Base-by-base conservation (phyloP, 2,888 invertebrate species). In the Phyto melanocephala region DNA sequence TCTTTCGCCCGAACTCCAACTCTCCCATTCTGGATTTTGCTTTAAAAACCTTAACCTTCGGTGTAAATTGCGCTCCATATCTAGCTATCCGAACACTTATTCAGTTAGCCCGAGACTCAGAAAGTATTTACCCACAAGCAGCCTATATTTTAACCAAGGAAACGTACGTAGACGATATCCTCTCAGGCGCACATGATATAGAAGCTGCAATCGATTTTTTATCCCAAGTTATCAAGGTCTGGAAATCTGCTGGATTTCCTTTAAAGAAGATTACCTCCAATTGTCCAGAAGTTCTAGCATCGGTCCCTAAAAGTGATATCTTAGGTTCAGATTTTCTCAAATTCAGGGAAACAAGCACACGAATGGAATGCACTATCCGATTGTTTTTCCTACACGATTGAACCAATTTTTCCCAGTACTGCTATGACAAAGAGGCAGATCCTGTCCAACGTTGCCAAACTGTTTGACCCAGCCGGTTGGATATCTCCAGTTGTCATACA, bases 391-490 rank as follows among this genome's bases (percentile, higher is more conserved):
- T 74, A 74, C 13, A 63, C 35, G 5, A 24, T 74, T 1, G 60
- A 60, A 0, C 22, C 50, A 5, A 17, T 10, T 22, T 3, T 0
- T 1, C 13, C 22, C 0, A 3, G 1, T 11, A 8, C 1, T 3
- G 7, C 24, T 1, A 50, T 50, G 1, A 60, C 71, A 0, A 71
- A 71, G 35, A 17, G 60, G 15, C 13, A 58, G 7, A 71, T 60
- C 11, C 35, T 70, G 8, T 70, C 47, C 1, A 45, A 40, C 0
- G 50, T 71, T 1, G 22, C 62, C 0, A 62, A 72, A 37, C 13
- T 62, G 11, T 72, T 58, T 17, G 71, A 60, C 20, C 71, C 47
- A 2, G 71, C 71, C 35, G 80, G 74, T 3, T 80, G 80, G 74
- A 47, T 80, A 2, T 47, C 67, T 0, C 74, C 74, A 0, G 45